These are phyloP conservation scores for Danaus melanippus DNA, from an alignment of 1,140 invertebrate species.

Conservation along the genomic window DNA sequence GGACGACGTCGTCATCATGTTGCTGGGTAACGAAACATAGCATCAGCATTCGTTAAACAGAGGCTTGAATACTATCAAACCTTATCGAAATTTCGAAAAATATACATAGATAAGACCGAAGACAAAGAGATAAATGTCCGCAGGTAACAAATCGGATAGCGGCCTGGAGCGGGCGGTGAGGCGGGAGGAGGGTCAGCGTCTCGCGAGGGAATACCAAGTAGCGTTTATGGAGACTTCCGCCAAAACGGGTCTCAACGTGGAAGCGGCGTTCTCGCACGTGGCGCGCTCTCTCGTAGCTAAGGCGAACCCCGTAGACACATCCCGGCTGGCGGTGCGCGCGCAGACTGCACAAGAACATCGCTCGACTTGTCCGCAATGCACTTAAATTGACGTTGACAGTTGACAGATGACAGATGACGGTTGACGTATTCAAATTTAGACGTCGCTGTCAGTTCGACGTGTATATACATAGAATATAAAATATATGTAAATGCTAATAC, in stretches of 20 bases:
- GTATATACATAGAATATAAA: no score
- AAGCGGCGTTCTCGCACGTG: slow-evolving; percentile 85
- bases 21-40: slow-evolving; percentile 77
- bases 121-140: no score
- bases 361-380: slow-evolving; percentile 59
- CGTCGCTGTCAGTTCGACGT: no score
- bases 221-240: slow-evolving; percentile 91
- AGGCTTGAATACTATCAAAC: no score
- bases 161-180: slow-evolving; percentile 81
- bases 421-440: no score
- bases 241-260: slow-evolving; percentile 88
- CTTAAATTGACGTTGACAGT: slow-evolving; percentile 29
- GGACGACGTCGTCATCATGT: slow-evolving; percentile 90
- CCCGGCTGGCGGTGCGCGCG: slow-evolving; percentile 58
- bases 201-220: slow-evolving; percentile 86
- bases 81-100: no score
- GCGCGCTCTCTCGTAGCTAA: slow-evolving; percentile 75
- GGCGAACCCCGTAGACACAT: slow-evolving; percentile 56
- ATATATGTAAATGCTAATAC: no score
- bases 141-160: slow-evolving; percentile 89
- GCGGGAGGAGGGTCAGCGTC: slow-evolving; percentile 85
- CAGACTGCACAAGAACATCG: slow-evolving; percentile 54
- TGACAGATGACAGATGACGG: no score
- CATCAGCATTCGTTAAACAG: no score
- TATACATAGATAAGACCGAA: no score